Conservation (phyloP, 2,113 vertebrate species). For the Petrocephalus zakoni region DNA sequence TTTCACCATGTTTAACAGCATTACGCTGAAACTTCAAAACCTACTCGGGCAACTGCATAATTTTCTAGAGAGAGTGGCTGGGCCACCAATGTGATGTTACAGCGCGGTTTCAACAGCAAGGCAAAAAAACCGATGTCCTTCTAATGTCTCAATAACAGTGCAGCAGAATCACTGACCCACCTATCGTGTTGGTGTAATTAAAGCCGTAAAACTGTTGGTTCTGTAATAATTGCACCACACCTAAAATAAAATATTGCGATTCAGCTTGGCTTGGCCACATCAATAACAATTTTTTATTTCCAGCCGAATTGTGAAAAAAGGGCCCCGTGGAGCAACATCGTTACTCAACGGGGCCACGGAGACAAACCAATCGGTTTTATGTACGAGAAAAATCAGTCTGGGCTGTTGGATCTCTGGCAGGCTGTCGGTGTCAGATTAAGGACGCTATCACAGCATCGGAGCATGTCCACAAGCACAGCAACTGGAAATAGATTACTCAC, state of each 20-base stretch:
- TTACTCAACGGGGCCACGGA: slow-evolving; percentile 16
- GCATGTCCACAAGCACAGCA: slow-evolving; percentile 40
- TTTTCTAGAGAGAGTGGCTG: background rate
- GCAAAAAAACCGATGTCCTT: background rate
- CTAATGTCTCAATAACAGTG: background rate
- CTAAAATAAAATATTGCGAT: background rate
- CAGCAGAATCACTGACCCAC: background rate
- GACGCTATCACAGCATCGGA: slow-evolving; percentile 44
- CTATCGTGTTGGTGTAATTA: background rate
- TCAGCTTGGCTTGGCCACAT: background rate
- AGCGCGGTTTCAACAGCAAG: background rate
- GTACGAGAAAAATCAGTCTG: slow-evolving; percentile 16
- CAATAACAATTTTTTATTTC: background rate
- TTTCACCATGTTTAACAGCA: background rate
- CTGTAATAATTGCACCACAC: background rate
- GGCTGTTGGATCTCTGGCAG: slow-evolving; percentile 24
- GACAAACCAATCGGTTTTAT: slow-evolving; percentile 13
- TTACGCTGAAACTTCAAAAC: background rate
- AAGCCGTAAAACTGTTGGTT: background rate
- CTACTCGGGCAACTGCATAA: background rate
- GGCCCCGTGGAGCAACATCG: background rate
- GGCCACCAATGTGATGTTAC: background rate
- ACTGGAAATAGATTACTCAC: slow-evolving; percentile 45
- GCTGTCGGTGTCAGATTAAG: slow-evolving; percentile 40
- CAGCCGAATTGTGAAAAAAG: background rate